Conservation (phyloP, 2,888 invertebrate genomes). For the Dione vanillae region DNA sequence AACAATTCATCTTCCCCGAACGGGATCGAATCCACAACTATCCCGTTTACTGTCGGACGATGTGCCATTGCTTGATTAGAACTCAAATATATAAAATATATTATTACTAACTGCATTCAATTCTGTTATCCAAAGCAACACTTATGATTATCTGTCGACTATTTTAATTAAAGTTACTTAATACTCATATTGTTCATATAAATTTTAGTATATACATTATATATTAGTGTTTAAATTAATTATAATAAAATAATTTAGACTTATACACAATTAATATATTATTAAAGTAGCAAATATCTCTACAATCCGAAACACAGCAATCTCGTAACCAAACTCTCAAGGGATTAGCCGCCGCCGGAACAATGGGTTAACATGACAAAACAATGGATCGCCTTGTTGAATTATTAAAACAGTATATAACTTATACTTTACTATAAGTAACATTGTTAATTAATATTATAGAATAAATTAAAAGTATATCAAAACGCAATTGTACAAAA, state of each 20-base stretch:
- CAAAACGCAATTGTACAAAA: no score
- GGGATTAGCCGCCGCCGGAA: slow-evolving; percentile 33
- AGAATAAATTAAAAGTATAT: background rate
- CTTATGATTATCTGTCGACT: background rate
- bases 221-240: background rate
- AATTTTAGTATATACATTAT: no score
- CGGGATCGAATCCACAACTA: no score
- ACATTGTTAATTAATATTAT: slow-evolving; percentile 12
- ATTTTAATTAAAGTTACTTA: no score
- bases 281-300: slow-evolving; percentile 18
- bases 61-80: no score
- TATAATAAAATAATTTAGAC: slow-evolving; percentile 7
- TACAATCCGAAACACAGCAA: slow-evolving; percentile 25
- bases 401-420: slow-evolving; percentile 33
- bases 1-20: no score
- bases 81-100: no score
- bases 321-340: slow-evolving; percentile 27
- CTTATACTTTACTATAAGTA: slow-evolving; percentile 14
- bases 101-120: background rate
- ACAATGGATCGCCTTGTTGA: slow-evolving; percentile 33
- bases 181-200: no score
- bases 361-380: slow-evolving; percentile 36
- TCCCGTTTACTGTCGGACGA: no score
- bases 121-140: background rate
- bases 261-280: slow-evolving; percentile 11